These are phyloP conservation scores for Phyllopteryx taeniolatus DNA, from an alignment of 2,113 vertebrate species.

Conservation along the genomic window DNA sequence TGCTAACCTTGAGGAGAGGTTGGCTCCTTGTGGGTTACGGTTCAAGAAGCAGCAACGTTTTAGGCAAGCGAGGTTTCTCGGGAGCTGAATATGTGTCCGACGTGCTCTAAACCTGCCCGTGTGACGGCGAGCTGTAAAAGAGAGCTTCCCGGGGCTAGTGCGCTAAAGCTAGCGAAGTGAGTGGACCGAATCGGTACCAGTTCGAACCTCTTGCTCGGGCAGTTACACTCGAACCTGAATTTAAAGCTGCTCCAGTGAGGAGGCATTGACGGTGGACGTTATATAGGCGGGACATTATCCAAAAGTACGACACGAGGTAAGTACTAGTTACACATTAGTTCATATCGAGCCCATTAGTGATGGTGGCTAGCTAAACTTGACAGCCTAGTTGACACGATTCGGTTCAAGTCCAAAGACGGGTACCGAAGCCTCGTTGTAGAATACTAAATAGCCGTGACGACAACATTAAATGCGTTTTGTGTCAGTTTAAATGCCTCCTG, in stretches of 20 bases:
- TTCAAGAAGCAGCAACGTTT: neutral
- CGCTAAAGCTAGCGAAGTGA: constrained; percentile 55
- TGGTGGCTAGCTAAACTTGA: constrained; percentile 45
- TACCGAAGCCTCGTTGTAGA: neutral
- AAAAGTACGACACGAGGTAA: constrained; percentile 29
- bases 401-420: neutral
- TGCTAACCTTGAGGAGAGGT: constrained; percentile 43
- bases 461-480: neutral
- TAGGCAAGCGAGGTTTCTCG: neutral
- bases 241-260: neutral
- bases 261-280: neutral
- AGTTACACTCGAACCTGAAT: neutral
- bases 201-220: neutral
- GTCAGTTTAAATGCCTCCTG: neutral
- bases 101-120: constrained; percentile 20
- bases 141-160: constrained; percentile 27
- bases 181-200: constrained; percentile 5
- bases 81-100: neutral
- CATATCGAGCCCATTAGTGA: neutral
- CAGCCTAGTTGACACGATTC: constrained; percentile 38
- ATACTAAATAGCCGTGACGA: no score
- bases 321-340: neutral
- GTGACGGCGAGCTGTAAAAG: constrained; percentile 19
- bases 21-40: constrained; percentile 21
- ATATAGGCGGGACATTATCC: neutral